Evolutionary conservation across 2,888 invertebrate genomes (phyloP), one percentile per base, ranked within the genome.

Genomic region (Chaitophorus viminalis): DNA sequence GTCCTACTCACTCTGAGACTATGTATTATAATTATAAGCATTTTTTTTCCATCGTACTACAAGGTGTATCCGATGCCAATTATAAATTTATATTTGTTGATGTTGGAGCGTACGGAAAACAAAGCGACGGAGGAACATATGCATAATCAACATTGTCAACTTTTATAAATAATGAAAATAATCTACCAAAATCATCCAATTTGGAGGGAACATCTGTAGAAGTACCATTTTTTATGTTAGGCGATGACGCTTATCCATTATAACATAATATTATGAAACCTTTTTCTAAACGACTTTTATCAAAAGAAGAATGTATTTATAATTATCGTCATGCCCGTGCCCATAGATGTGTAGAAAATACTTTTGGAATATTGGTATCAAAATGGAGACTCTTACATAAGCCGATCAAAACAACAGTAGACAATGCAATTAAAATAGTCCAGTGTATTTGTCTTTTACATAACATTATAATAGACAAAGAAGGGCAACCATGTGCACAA

Each of bases 91-190:
- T 72, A 72, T 72, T 72, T 72, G 72, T 36, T 17, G 72, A 72
- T 36, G 33, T 72, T 17, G 72, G 72, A 36, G 36, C 36, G 36
- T 36, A 36, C 36, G 36, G 36, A 36, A 36, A 70, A 70, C 70
- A 70, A 17, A 70, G 70, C 17, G 70, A 70, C 14, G 29, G 70
- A 9, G 70, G 70, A 29, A 70, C 70, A n/a, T 68, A n/a, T 68
- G 25, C 68, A 68, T n/a, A n/a, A 88, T 82, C 89, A 82, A 82
- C 89, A n/a, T 90, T 89, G 39, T 76, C 89, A 36, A 75, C 91
- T 81, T 90, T 70, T 70, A 70, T 70, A 70, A 70, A 70, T 31
- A 70, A 70, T 70, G 31, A 70, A 70, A 70, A 70, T 70, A 70
- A 70, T 70, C 14, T 70, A 70, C 70, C 70, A 70, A 70, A 31